Evolutionary conservation across 2,113 vertebrate genomes (phyloP).

Genomic region (Alethe diademata): DNA sequence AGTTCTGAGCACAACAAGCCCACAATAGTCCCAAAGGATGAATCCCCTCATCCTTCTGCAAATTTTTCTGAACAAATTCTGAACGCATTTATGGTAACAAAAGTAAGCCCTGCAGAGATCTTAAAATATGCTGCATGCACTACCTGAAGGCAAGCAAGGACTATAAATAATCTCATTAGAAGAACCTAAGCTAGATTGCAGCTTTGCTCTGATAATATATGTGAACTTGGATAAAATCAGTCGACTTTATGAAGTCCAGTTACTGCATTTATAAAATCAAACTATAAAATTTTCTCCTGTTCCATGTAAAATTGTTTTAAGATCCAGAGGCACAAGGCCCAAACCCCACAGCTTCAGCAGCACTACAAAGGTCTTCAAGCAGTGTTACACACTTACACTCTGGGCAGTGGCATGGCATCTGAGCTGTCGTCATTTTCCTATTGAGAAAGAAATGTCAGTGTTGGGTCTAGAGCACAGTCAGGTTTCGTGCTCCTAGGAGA

Average conservation of each 20-base stretch:
- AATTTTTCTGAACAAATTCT: background rate
- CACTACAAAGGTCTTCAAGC: background rate
- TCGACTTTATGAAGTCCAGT: background rate
- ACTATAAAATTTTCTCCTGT: background rate
- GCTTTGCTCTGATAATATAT: background rate
- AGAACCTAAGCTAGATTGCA: background rate
- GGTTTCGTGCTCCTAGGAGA: background rate
- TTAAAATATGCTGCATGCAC: background rate
- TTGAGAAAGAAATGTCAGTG: constrained; percentile 6
- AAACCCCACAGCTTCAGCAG: background rate
- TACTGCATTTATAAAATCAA: background rate
- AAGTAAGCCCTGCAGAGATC: background rate
- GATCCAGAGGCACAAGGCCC: background rate
- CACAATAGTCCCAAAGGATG: background rate
- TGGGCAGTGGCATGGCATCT: constrained; percentile 85
- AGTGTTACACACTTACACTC: constrained; percentile 82
- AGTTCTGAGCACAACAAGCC: background rate
- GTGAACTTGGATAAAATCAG: background rate
- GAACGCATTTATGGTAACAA: background rate
- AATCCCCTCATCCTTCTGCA: background rate
- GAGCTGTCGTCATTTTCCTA: constrained; percentile 88
- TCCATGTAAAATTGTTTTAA: background rate
- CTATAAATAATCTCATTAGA: background rate
- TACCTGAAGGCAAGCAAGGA: background rate
- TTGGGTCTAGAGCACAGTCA: background rate